Evolutionary conservation across 2,888 invertebrate species (phyloP).

Genomic region (Chymomyza procnemis): DNA sequence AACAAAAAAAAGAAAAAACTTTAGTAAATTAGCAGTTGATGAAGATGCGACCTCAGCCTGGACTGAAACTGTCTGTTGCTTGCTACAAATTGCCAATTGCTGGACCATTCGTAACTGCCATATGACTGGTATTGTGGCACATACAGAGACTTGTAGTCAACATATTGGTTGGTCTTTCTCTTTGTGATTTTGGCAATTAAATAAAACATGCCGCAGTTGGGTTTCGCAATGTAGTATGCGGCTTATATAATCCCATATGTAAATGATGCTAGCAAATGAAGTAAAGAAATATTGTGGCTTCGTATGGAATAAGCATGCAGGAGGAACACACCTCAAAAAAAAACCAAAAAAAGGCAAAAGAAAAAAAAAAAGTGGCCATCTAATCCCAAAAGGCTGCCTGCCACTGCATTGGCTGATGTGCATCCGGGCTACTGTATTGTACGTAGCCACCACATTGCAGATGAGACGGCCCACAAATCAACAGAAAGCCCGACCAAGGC

Average conservation of each 20-base stretch:
- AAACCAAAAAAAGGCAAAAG: no score
- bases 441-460: not conserved
- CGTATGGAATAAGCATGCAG: constrained; percentile 37
- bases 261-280: constrained; percentile 67
- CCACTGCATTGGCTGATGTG: constrained; percentile 15
- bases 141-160: not conserved
- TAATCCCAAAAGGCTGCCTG: constrained; percentile 38
- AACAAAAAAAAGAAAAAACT: constrained; percentile 19
- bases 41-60: not conserved
- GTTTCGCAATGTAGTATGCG: constrained; percentile 37
- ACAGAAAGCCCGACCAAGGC: constrained; percentile 19
- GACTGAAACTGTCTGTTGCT: not conserved
- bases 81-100: not conserved
- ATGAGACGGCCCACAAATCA: constrained; percentile 22
- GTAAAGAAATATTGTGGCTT: constrained; percentile 60
- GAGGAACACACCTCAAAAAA: constrained; percentile 63
- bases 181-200: constrained; percentile 53
- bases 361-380: constrained; percentile 9
- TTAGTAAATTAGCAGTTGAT: not conserved
- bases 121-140: not conserved
- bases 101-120: not conserved
- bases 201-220: constrained; percentile 62
- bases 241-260: constrained; percentile 69
- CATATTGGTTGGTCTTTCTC: constrained; percentile 1
- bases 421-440: constrained; percentile 39